These are phyloP conservation scores for Chrysolina oricalcia DNA, from an alignment of 2,888 invertebrate genomes.

Conservation along the genomic window DNA sequence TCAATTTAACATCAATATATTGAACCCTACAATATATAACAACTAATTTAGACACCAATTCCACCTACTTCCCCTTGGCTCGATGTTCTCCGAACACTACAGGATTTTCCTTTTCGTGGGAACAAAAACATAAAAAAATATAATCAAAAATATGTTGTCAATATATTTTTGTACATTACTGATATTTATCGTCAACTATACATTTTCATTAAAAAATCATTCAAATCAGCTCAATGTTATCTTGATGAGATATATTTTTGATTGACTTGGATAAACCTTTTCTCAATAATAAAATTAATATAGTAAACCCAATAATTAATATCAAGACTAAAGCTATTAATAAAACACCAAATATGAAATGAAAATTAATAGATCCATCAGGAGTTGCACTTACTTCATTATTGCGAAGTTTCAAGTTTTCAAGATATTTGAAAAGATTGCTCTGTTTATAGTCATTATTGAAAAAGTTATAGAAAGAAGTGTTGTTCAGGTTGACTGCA, in stretches of 20 bases:
- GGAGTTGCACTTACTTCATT: background rate
- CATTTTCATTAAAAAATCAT: background rate
- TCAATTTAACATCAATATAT: background rate
- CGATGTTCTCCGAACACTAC: no score
- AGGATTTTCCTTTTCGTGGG: no score
- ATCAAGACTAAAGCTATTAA: background rate
- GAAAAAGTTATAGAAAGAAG: background rate
- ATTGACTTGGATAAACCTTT: background rate
- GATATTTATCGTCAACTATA: no score
- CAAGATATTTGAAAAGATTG: slow-evolving; percentile 6
- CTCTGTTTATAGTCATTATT: background rate
- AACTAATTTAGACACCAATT: no score
- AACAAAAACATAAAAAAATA: no score
- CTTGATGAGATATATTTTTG: background rate
- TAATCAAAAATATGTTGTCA: no score
- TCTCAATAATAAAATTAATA: background rate
- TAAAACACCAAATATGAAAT: background rate
- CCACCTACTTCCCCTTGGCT: no score
- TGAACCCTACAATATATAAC: background rate
- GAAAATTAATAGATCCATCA: background rate
- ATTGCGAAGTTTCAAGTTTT: background rate
- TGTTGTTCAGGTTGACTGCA: background rate
- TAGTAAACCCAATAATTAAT: background rate
- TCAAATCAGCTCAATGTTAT: background rate
- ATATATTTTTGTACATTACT: background rate